A percentile compares a stretch with the other conserved stretches of the same genome.
These are phyloP conservation scores for Serinus canaria DNA, from an alignment of 2,113 vertebrate species.

Conservation along the genomic window DNA sequence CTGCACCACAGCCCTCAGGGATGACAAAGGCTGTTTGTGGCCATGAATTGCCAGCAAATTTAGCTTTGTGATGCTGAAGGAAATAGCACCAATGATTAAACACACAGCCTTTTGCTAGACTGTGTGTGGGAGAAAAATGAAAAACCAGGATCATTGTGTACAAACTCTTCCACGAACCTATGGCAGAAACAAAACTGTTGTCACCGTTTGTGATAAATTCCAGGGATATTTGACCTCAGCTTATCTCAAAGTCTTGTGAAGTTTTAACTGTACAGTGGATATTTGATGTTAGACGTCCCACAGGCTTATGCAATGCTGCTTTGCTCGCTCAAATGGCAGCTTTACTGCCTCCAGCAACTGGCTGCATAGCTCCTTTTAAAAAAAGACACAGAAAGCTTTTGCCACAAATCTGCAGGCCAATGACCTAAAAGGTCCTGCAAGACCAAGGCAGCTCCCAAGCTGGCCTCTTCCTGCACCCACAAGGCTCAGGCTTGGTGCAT, in stretches of 20 bases:
- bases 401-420: neutral
- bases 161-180: neutral
- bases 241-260: neutral
- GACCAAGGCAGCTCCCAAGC: neutral
- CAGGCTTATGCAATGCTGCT: neutral
- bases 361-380: neutral
- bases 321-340: neutral
- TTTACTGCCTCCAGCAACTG: neutral
- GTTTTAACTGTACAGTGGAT: neutral
- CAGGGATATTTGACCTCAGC: neutral
- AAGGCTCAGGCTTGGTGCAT: neutral
- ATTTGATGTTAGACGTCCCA: neutral
- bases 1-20: neutral
- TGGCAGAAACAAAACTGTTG: neutral
- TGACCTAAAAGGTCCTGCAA: neutral
- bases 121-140: neutral
- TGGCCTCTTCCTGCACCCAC: neutral
- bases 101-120: neutral
- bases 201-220: neutral
- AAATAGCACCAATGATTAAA: neutral
- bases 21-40: neutral
- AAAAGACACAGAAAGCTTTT: neutral
- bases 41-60: neutral
- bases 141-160: neutral
- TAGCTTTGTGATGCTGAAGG: neutral